Percentiles rank a stretch among this genome's conserved stretches.
Evolutionary conservation across 1,140 invertebrate genomes (phyloP).

Genomic region (Leptestheria dahalacensis): DNA sequence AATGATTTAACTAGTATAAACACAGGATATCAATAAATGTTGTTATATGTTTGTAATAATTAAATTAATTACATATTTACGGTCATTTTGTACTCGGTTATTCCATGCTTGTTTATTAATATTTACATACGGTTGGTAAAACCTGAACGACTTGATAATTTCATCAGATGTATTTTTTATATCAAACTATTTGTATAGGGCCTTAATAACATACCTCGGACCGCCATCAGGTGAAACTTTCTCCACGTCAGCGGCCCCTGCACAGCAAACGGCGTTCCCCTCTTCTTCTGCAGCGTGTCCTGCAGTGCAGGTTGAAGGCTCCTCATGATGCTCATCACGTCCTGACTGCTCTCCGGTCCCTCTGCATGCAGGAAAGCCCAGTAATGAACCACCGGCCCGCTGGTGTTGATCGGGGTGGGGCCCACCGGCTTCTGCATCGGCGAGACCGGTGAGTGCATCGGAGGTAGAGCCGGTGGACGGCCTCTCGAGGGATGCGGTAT

Average conservation of each 20-base stretch:
- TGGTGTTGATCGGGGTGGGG: slow-evolving; percentile 25
- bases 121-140: no score
- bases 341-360: slow-evolving; percentile 61
- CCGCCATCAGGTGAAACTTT: slow-evolving; percentile 86
- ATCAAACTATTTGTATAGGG: no score
- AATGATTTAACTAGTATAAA: no score
- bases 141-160: no score
- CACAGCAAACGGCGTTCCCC: slow-evolving; percentile 65
- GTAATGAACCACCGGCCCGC: slow-evolving; percentile 51
- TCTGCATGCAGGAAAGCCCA: slow-evolving; percentile 75
- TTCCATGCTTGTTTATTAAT: no score
- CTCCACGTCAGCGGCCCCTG: slow-evolving; percentile 88
- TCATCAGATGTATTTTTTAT: no score
- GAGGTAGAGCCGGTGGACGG: slow-evolving; percentile 16
- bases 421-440: not conserved
- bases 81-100: no score
- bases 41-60: no score
- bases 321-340: slow-evolving; percentile 81
- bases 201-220: slow-evolving; percentile 65
- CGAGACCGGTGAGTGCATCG: slow-evolving; percentile 20
- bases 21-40: no score
- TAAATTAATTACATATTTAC: no score
- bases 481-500: not conserved
- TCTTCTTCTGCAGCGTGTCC: slow-evolving; percentile 87
- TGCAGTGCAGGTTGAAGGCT: slow-evolving; percentile 78